A percentile compares a stretch with the other conserved stretches of the same genome.
Conservation (phyloP, 2,113 vertebrate genomes). For the Chaetodon trifascialis region DNA sequence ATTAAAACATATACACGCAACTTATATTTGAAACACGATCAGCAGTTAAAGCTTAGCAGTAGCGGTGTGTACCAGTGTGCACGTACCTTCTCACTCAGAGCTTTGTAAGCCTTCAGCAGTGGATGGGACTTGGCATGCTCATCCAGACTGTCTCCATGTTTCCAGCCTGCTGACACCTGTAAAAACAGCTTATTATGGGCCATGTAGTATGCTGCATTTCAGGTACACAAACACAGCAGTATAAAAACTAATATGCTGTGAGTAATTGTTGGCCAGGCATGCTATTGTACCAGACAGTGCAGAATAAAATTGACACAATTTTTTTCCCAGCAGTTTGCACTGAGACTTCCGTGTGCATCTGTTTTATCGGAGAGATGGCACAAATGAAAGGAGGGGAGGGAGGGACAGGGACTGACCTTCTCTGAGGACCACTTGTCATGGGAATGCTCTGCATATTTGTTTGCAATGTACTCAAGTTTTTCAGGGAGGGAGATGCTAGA, state of each 20-base stretch:
- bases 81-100: slow-evolving; percentile 93
- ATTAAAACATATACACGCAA: neutral
- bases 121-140: slow-evolving; percentile 94
- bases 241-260: neutral
- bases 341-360: neutral
- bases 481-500: slow-evolving; percentile 94
- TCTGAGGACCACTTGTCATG: slow-evolving; percentile 98
- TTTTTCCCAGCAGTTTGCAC: neutral
- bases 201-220: neutral
- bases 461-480: slow-evolving; percentile 95
- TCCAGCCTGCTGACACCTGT: slow-evolving; percentile 94
- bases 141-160: slow-evolving; percentile 89
- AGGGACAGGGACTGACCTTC: slow-evolving; percentile 86
- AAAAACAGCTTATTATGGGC: slow-evolving; percentile 23
- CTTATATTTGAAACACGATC: neutral
- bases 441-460: slow-evolving; percentile 96
- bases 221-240: neutral
- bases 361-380: neutral
- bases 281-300: neutral
- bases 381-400: neutral
- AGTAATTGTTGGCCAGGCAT: neutral
- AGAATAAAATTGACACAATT: neutral
- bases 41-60: neutral
- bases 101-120: slow-evolving; percentile 93
- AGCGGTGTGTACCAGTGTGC: neutral